These are phyloP conservation scores for Drosophila algonquin DNA, from an alignment of 2,888 invertebrate genomes.

Conservation along the genomic window DNA sequence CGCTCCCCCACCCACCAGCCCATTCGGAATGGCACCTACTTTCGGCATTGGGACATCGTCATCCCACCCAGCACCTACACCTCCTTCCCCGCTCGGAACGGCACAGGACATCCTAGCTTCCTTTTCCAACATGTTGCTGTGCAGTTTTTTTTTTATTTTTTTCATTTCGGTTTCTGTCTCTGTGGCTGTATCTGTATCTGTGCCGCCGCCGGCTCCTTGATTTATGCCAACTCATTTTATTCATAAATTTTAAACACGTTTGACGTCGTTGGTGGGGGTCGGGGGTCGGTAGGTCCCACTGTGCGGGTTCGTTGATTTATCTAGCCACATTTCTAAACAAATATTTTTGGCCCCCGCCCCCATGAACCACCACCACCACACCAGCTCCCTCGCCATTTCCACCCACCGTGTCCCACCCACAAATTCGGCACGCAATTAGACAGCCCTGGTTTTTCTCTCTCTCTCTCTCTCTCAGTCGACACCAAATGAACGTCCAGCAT, in stretches of 20 bases:
- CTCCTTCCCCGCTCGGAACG: neutral
- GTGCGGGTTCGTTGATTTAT: constrained; percentile 61
- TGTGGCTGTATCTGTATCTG: constrained; percentile 46
- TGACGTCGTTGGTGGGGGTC: constrained; percentile 14
- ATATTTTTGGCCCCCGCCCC: constrained; percentile 39
- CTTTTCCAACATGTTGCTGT: constrained; percentile 1
- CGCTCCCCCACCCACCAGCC: neutral
- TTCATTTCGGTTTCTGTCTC: constrained; percentile 44
- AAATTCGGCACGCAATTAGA: constrained; percentile 75
- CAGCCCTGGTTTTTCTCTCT: constrained; percentile 5
- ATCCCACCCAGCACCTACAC: neutral
- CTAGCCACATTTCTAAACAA: constrained; percentile 62
- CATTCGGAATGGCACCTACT: too few species aligned
- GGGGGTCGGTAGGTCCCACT: constrained; percentile 9
- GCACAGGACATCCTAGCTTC: neutral
- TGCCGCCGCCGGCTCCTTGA: constrained; percentile 50
- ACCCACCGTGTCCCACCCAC: constrained; percentile 28
- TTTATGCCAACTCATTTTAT: constrained; percentile 76
- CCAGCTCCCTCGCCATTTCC: too few species aligned
- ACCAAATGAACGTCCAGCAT: constrained; percentile 49
- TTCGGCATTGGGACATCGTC: too few species aligned
- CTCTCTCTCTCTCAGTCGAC: neutral
- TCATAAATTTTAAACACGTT: constrained; percentile 71
- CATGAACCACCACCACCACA: constrained; percentile 9
- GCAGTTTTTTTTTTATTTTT: neutral